Evolutionary conservation across 1,140 invertebrate genomes (phyloP).

Genomic region (Papilio polyxenes): DNA sequence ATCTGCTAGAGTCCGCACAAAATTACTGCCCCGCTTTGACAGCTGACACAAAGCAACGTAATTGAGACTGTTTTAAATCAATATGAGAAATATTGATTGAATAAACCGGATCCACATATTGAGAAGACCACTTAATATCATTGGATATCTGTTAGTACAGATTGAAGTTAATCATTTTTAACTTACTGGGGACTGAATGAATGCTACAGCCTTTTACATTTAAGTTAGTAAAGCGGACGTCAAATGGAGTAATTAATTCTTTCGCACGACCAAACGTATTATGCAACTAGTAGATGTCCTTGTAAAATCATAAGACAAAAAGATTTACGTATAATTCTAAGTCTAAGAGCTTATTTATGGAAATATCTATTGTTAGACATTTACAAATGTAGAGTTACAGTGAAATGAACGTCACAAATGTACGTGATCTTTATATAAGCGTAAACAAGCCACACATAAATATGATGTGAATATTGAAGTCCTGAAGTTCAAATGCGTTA

Average conservation of each 20-base stretch:
- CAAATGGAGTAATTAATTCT: background rate
- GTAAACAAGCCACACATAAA: background rate
- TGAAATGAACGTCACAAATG: background rate
- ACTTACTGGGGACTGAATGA: background rate
- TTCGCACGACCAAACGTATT: background rate
- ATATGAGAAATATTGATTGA: background rate
- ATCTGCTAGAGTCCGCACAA: background rate
- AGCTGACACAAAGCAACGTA: background rate
- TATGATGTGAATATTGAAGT: background rate
- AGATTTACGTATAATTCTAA: background rate
- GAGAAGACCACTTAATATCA: background rate
- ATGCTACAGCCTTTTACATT: background rate
- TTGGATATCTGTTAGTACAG: background rate
- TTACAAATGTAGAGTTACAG: background rate
- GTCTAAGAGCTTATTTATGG: background rate
- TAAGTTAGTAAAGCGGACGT: background rate
- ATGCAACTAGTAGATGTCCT: background rate
- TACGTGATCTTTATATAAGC: background rate
- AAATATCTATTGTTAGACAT: background rate
- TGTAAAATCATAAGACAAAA: background rate
- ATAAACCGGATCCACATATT: background rate
- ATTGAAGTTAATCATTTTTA: background rate
- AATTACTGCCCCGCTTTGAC: conserved; percentile 8
- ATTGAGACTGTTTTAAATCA: background rate
- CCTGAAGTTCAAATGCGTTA: background rate